A percentile compares a stretch with the other conserved stretches of the same genome.
Evolutionary conservation across 2,888 invertebrate genomes (phyloP).

Genomic region (Galerucella nymphaeae): DNA sequence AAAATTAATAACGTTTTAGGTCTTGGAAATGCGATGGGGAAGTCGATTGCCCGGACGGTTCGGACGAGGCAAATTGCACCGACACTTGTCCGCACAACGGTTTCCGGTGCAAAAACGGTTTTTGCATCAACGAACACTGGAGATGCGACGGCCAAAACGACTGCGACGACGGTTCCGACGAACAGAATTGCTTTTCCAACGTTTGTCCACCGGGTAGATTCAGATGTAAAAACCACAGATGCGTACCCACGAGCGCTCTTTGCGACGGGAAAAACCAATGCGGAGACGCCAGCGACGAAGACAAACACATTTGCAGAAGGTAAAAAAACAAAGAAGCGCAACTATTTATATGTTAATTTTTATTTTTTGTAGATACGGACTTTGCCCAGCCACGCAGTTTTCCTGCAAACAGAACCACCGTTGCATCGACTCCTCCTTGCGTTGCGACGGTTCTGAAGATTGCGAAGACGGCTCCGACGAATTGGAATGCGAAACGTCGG

Average conservation of each 20-base stretch:
- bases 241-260: constrained; percentile 59
- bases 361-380: constrained; percentile 45
- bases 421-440: constrained; percentile 69
- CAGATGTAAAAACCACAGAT: constrained; percentile 62
- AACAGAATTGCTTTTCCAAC: constrained; percentile 62
- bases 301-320: constrained; percentile 52
- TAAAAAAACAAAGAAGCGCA: background rate
- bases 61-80: constrained; percentile 82
- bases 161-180: constrained; percentile 74
- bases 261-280: constrained; percentile 85
- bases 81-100: constrained; percentile 67
- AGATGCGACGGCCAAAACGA: constrained; percentile 75
- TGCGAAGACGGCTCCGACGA: constrained; percentile 69
- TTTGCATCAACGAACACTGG: constrained; percentile 70
- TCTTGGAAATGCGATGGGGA: constrained; percentile 53
- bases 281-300: constrained; percentile 79
- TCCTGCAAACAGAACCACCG: constrained; percentile 65
- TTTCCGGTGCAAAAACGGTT: constrained; percentile 65
- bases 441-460: constrained; percentile 70
- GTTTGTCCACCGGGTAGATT: constrained; percentile 66
- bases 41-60: constrained; percentile 82
- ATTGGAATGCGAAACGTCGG: constrained; percentile 54
- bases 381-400: constrained; percentile 62
- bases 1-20: constrained; percentile 22
- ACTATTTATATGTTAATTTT: too few relatives aligned